A percentile compares a stretch with the other conserved stretches of the same genome.
phyloP scores from a whole-genome alignment of 2,797 vertebrate species.

The Catamblyrhynchus diadema region DNA sequence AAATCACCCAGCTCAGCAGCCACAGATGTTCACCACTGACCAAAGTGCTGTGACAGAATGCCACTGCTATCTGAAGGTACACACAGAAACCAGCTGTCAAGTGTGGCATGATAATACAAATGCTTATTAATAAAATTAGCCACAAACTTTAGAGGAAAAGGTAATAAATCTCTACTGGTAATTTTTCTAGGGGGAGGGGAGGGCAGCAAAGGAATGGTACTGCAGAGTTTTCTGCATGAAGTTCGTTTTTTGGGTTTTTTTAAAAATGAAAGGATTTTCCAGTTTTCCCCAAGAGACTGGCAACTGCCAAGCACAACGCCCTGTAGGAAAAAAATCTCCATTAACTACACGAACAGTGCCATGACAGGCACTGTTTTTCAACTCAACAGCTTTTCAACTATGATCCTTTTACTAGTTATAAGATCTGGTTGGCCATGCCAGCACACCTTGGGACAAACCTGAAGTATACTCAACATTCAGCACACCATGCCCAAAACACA shows the following conservation, averaged over 20 bases:
- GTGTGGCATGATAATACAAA: neutral
- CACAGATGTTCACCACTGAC: rapidly evolving
- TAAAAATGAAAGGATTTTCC: neutral
- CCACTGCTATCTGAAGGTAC: neutral
- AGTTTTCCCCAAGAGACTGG: neutral
- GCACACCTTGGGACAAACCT: neutral
- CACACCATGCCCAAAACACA: neutral
- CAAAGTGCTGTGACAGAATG: rapidly evolving
- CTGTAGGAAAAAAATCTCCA: neutral
- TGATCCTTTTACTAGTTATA: neutral
- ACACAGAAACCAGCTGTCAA: neutral
- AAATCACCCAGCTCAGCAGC: neutral
- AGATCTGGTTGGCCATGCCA: neutral
- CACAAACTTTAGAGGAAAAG: neutral
- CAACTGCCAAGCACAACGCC: neutral
- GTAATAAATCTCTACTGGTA: neutral
- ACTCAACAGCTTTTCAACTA: neutral
- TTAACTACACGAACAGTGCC: neutral
- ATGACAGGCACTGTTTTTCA: neutral
- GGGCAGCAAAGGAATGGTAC: rapidly evolving
- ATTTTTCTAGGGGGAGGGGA: neutral
- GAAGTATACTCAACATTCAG: neutral
- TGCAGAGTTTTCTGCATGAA: neutral
- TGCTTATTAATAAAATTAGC: neutral
- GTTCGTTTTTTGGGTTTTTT: neutral